Conservation (phyloP, 2,888 invertebrate genomes). For the Archips crataeganus region DNA sequence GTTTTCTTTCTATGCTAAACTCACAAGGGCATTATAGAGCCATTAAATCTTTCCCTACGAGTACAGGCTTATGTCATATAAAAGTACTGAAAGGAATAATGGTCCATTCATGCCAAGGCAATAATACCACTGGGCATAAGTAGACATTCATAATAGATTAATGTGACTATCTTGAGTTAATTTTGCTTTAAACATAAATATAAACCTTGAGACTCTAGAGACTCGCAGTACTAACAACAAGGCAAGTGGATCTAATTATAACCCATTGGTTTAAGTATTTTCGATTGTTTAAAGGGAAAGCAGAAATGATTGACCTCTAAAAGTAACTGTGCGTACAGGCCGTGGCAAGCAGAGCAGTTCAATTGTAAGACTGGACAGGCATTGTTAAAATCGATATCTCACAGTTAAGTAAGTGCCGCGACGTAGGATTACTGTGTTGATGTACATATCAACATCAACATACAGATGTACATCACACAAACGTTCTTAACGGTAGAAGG, state of each 20-base stretch:
- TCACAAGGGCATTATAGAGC: not conserved
- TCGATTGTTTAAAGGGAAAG: slow-evolving; percentile 32
- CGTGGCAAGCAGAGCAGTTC: slow-evolving; percentile 23
- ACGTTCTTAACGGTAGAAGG: not conserved
- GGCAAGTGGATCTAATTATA: too few species aligned
- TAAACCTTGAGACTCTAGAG: too few species aligned
- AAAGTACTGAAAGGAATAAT: too few species aligned
- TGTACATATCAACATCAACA: too few species aligned
- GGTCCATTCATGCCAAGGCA: too few species aligned
- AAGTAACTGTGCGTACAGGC: slow-evolving; percentile 32
- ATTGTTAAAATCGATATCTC: slow-evolving; percentile 31
- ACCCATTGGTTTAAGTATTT: not conserved
- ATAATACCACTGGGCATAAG: too few species aligned
- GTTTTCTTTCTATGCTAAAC: not conserved
- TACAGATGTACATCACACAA: too few species aligned
- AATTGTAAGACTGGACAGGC: slow-evolving; percentile 20
- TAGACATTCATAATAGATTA: too few species aligned
- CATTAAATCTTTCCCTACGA: not conserved
- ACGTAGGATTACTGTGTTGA: not conserved
- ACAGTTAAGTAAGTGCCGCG: not conserved
- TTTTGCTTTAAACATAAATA: too few species aligned
- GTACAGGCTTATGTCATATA: not conserved
- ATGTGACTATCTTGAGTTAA: too few species aligned
- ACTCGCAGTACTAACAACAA: too few species aligned
- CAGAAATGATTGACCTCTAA: slow-evolving; percentile 28